Percentiles rank a stretch among this genome's conserved stretches.
Conservation (phyloP, 2,113 vertebrate genomes). For the Zosterops hypoxanthus region DNA sequence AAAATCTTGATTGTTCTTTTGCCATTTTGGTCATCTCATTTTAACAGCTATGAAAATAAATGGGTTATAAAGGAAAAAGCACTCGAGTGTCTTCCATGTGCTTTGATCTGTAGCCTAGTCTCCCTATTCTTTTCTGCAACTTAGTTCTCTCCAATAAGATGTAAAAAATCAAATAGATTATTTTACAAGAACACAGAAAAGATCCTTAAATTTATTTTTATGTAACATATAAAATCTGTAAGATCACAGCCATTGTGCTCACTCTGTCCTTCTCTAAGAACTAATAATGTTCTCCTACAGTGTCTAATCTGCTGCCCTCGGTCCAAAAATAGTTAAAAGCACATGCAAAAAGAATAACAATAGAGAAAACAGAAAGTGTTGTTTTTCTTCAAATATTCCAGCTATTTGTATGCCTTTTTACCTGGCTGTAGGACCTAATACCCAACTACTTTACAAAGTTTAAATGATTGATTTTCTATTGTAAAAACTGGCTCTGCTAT, state of each 20-base stretch:
- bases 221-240: neutral
- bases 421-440: neutral
- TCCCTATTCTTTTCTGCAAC: neutral
- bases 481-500: neutral
- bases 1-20: conserved; percentile 48
- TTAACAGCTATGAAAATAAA: conserved; percentile 32
- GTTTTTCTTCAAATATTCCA: neutral
- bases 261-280: neutral
- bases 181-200: neutral
- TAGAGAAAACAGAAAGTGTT: neutral
- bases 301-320: neutral
- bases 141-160: neutral
- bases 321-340: neutral
- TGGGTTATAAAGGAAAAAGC: neutral
- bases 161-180: neutral
- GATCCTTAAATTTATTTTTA: neutral
- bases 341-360: neutral
- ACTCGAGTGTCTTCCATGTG: neutral
- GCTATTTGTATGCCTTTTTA: neutral
- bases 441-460: neutral
- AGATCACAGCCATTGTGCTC: neutral
- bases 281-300: neutral
- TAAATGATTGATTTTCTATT: neutral
- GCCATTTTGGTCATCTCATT: conserved; percentile 6
- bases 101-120: neutral